phyloP scores from a whole-genome alignment of 30 jellyfish, hydroid and myxozoan species.

The Hydractinia symbiolongicarpus region DNA sequence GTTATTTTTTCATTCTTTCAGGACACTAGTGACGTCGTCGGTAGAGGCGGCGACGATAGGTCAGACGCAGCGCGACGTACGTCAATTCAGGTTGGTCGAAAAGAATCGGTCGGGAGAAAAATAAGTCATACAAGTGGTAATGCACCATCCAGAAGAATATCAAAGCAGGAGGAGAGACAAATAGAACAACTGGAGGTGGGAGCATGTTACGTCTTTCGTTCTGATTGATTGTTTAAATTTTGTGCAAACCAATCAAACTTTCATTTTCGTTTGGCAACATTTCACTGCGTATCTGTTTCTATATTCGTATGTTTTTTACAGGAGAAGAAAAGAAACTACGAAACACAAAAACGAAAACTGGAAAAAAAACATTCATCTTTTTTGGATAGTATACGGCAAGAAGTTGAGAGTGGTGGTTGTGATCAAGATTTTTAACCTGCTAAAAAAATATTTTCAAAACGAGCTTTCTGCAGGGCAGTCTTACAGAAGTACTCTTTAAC shows the following conservation, averaged over 20 bases:
- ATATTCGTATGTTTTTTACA: background rate
- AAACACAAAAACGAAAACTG: conserved; percentile 50
- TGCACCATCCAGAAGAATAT: conserved; percentile 31
- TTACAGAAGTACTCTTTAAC: too few species aligned
- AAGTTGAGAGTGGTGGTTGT: conserved; percentile 45
- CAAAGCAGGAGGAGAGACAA: conserved; percentile 66
- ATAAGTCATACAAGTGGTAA: background rate
- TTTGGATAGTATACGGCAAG: conserved; percentile 83
- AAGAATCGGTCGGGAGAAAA: conserved; percentile 17
- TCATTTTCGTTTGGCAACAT: too few species aligned
- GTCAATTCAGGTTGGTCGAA: conserved; percentile 25
- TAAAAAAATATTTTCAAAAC: background rate
- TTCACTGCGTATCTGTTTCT: too few species aligned
- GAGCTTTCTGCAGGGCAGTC: too few species aligned
- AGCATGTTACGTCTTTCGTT: too few species aligned
- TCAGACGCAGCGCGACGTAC: conserved; percentile 27
- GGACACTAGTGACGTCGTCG: conserved; percentile 45
- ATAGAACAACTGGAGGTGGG: conserved; percentile 52
- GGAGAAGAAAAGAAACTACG: conserved; percentile 67
- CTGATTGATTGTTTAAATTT: too few species aligned
- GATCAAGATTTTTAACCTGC: conserved; percentile 17
- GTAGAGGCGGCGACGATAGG: conserved; percentile 61
- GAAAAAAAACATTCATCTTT: conserved; percentile 51
- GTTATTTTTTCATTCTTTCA: background rate
- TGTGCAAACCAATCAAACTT: too few species aligned